Evolutionary conservation across 2,888 invertebrate genomes (phyloP).

Genomic region (Neocrepidodera transversa): DNA sequence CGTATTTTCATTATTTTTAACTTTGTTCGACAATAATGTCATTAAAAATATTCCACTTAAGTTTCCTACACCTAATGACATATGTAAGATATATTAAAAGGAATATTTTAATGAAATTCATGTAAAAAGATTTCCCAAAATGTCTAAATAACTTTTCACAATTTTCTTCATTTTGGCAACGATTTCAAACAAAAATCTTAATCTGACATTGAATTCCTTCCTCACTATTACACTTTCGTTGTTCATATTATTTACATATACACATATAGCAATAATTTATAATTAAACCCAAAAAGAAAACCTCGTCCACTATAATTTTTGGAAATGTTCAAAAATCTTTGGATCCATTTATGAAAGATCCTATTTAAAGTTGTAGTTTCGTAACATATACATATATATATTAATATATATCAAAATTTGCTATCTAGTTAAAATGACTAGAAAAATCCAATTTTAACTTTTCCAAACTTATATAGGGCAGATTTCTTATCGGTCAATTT

Average conservation of each 20-base stretch:
- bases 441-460: slow-evolving; percentile 32
- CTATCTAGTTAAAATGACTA: slow-evolving; percentile 36
- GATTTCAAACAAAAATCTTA: slow-evolving; percentile 12
- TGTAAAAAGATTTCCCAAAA: background rate
- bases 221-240: slow-evolving; percentile 33
- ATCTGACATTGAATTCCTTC: slow-evolving; percentile 4
- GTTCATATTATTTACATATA: slow-evolving; percentile 45
- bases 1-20: background rate
- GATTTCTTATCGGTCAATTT: slow-evolving; percentile 31
- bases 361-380: slow-evolving; percentile 2
- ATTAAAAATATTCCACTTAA: background rate
- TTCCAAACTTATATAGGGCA: slow-evolving; percentile 28
- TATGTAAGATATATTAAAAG: background rate
- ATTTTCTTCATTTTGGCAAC: slow-evolving; percentile 2
- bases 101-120: background rate
- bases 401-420: slow-evolving; percentile 17
- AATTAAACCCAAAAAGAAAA: slow-evolving; percentile 38
- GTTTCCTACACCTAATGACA: too few species aligned
- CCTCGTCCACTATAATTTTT: slow-evolving; percentile 23
- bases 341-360: background rate
- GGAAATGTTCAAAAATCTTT: slow-evolving; percentile 20
- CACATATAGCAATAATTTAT: slow-evolving; percentile 45
- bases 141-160: background rate
- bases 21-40: background rate
- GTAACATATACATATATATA: slow-evolving; percentile 3